Conservation (phyloP, 2,113 vertebrate genomes). For the Crocuta crocuta region DNA sequence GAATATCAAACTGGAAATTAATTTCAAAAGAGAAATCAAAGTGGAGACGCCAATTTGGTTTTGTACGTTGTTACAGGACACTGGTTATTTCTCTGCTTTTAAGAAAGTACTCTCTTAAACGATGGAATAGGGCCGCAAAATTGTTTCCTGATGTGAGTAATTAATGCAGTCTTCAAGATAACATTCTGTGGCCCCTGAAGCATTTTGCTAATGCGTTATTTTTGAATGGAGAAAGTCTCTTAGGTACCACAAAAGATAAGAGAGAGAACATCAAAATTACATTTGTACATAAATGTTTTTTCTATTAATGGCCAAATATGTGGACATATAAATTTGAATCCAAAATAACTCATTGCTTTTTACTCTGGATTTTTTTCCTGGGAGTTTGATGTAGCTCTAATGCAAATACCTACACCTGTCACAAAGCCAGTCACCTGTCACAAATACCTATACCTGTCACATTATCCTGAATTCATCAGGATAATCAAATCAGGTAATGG, state of each 20-base stretch:
- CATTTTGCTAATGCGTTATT: not conserved
- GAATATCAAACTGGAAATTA: constrained; percentile 43
- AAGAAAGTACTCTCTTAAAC: not conserved
- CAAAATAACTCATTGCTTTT: not conserved
- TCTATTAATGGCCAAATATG: not conserved
- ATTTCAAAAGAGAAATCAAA: constrained; percentile 68
- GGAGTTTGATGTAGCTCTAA: not conserved
- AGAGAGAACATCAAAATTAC: not conserved
- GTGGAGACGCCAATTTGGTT: constrained; percentile 17
- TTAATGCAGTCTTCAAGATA: not conserved
- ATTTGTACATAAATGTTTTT: not conserved
- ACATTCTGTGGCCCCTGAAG: not conserved
- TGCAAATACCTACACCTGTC: not conserved
- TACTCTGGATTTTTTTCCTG: not conserved
- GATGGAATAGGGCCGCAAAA: not conserved
- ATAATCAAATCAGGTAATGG: not conserved
- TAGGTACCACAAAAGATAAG: not conserved
- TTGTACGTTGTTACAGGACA: not conserved
- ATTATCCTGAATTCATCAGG: not conserved
- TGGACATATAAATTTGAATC: not conserved
- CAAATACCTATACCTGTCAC: too few species aligned
- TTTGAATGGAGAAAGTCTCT: not conserved
- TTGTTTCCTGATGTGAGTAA: not conserved
- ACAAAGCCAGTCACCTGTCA: too few species aligned
- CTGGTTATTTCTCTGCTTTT: not conserved